Evolutionary conservation across 1,140 invertebrate species (phyloP).

Genomic region (Ips typographus): DNA sequence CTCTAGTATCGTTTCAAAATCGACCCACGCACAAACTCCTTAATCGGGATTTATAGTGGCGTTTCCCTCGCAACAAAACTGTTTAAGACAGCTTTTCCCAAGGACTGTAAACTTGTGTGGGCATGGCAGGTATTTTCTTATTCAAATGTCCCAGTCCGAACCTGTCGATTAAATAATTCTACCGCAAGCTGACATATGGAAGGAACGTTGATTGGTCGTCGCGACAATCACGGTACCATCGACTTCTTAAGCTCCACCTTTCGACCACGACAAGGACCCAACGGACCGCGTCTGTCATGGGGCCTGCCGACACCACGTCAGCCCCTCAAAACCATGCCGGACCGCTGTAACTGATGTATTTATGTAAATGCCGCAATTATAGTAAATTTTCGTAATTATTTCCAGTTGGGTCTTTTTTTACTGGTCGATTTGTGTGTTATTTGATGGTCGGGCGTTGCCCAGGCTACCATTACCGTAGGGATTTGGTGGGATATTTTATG

Average conservation of each 20-base stretch:
- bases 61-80: too few relatives aligned
- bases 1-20: too few relatives aligned
- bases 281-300: constrained; percentile 34
- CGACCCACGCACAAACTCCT: too few relatives aligned
- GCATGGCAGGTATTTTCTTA: too few relatives aligned
- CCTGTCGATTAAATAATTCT: background rate
- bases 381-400: constrained; percentile 41
- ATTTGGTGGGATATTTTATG: background rate
- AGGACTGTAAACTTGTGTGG: too few relatives aligned
- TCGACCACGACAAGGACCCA: constrained; percentile 33
- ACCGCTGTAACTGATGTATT: constrained; percentile 38
- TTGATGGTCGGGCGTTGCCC: constrained; percentile 12
- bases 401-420: constrained; percentile 12
- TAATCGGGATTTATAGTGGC: too few relatives aligned
- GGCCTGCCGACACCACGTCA: background rate
- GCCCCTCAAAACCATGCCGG: constrained; percentile 8
- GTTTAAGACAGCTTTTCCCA: too few relatives aligned
- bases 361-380: constrained; percentile 43
- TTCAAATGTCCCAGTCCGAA: background rate
- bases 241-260: constrained; percentile 42
- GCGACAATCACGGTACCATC: constrained; percentile 44
- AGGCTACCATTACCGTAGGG: background rate
- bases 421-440: constrained; percentile 10
- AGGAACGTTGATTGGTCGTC: constrained; percentile 41
- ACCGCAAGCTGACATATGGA: constrained; percentile 43